Base-by-base conservation (phyloP, 2,888 invertebrate species). In the Trichacis sp. region DNA sequence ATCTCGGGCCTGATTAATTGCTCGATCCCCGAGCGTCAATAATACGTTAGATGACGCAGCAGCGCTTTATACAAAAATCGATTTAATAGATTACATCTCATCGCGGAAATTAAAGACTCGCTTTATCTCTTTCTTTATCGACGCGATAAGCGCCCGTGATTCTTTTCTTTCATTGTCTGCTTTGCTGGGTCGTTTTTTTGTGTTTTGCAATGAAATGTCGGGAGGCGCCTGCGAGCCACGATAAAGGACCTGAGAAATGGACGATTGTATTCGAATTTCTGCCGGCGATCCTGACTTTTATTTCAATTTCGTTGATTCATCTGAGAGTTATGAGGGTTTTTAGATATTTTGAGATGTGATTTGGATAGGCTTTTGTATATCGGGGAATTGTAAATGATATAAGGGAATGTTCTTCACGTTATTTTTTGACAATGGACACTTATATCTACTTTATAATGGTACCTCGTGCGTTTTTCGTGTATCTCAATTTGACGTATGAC, bases 21-120 rank as follows among this genome's bases (percentile, higher is more conserved):
- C 45, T 14, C 30, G 54, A 54, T 60, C 54, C 52, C 24, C 2
- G 36, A 49, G 50, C 40, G 49, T 46, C 51, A 50, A 54, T 60
- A 40, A 47, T 47, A 48, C 47, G 17, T 57, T 57, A 56, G 53
- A 57, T 53, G 56, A 56, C 62, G 53, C 57, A 33, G 58, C 50
- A 55, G 51, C 50, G 50, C 46, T 58, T 58, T 54, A 58, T 64
- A 58, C 55, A 54, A 46, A 63, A 63, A 63, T 63, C 62, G 62
- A 63, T 63, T 63, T 57, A 48, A 36, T 30, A 57, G 62, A 63
- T 63, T 63, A 53, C 12, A 57, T 57, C 62, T 50, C 52, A 56
- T 40, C 43, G 18, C 33, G 33, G 29, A 29, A 46, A 61, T 61
- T 50, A 42, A 55, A 55, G 11, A 17, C 45, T 18, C 43, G 20